phyloP scores from a whole-genome alignment of 2,113 vertebrate genomes.

The Chamaetylas fuelleborni region DNA sequence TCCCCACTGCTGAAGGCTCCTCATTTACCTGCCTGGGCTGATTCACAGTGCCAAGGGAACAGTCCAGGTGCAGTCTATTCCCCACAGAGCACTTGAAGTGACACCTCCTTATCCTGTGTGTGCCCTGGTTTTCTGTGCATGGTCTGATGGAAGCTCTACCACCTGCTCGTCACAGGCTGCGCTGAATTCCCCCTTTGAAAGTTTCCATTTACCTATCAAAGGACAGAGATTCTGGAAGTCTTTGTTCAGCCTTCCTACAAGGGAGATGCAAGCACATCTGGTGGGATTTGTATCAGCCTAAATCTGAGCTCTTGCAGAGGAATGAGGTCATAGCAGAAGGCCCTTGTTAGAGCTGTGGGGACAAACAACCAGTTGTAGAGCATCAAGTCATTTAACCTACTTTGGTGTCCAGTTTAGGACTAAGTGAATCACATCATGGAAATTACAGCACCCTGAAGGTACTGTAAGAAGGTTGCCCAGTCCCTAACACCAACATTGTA shows the following conservation, averaged over 20 bases:
- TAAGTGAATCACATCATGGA: not conserved
- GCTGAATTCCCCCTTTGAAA: not conserved
- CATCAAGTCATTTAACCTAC: not conserved
- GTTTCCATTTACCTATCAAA: not conserved
- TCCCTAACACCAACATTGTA: not conserved
- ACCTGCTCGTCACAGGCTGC: not conserved
- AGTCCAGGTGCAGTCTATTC: not conserved
- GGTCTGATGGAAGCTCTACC: not conserved
- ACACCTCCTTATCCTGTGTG: not conserved
- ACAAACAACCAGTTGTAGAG: not conserved
- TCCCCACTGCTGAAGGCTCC: not conserved
- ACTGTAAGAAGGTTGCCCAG: not conserved
- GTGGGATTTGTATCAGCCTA: not conserved
- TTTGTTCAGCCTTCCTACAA: not conserved
- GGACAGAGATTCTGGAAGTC: not conserved
- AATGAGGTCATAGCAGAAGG: not conserved
- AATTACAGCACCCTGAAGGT: not conserved
- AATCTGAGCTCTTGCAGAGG: not conserved
- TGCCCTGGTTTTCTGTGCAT: not conserved
- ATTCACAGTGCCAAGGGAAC: not conserved
- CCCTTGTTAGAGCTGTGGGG: not conserved
- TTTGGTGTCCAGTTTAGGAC: not conserved
- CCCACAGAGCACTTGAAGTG: accelerated
- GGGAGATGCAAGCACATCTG: not conserved
- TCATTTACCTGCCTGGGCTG: not conserved